Percentiles rank a stretch among this genome's conserved stretches.
These are phyloP conservation scores for Hyperoplus lanceolatus DNA, from an alignment of 2,797 vertebrate genomes.

Conservation along the genomic window DNA sequence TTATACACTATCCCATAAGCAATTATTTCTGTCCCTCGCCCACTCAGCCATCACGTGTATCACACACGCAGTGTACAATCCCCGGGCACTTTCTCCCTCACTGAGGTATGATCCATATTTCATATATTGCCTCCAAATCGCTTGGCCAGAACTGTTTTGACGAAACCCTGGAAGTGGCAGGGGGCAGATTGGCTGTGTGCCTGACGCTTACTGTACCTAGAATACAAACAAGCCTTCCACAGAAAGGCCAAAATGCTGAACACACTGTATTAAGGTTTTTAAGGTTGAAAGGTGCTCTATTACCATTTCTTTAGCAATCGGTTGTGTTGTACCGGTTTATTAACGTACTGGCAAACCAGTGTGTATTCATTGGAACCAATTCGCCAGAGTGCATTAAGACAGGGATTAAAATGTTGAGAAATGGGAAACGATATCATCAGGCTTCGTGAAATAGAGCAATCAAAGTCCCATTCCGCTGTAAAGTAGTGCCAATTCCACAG, in stretches of 20 bases:
- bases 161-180: slow-evolving; percentile 71
- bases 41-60: slow-evolving; percentile 67
- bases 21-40: slow-evolving; percentile 76
- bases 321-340: slow-evolving; percentile 56
- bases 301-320: slow-evolving; percentile 65
- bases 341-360: slow-evolving; percentile 56
- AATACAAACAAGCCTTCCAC: slow-evolving; percentile 73
- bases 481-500: slow-evolving; percentile 53
- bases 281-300: slow-evolving; percentile 69
- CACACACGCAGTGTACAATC: slow-evolving; percentile 68
- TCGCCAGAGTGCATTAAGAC: slow-evolving; percentile 72
- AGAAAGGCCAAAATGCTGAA: slow-evolving; percentile 61
- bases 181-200: slow-evolving; percentile 77
- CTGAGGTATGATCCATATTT: slow-evolving; percentile 81
- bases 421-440: slow-evolving; percentile 64
- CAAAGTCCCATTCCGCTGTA: slow-evolving; percentile 68
- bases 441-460: slow-evolving; percentile 71
- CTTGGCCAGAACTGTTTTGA: slow-evolving; percentile 78
- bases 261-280: slow-evolving; percentile 60
- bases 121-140: slow-evolving; percentile 80
- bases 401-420: slow-evolving; percentile 76
- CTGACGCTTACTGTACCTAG: slow-evolving; percentile 65
- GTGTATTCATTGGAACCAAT: slow-evolving; percentile 74
- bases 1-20: slow-evolving; percentile 74
- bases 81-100: slow-evolving; percentile 65